These are phyloP conservation scores for Drosophila meridionalis DNA, from an alignment of 2,888 invertebrate species.

Conservation along the genomic window DNA sequence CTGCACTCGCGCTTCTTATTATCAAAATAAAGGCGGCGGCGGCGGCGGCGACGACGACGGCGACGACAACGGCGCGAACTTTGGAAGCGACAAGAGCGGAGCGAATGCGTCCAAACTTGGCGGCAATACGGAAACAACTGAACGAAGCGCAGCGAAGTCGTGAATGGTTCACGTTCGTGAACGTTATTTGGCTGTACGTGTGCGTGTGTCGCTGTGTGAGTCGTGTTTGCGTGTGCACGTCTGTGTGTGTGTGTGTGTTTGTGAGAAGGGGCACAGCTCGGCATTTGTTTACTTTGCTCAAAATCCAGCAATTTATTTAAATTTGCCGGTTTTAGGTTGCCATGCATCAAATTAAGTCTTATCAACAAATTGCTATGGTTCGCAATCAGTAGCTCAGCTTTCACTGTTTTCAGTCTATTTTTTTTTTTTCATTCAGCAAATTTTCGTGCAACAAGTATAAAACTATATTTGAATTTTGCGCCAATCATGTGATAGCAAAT, in stretches of 20 bases:
- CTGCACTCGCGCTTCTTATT: slow-evolving; percentile 40
- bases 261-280: slow-evolving; percentile 15
- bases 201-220: slow-evolving; percentile 5
- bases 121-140: slow-evolving; percentile 71
- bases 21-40: slow-evolving; percentile 44
- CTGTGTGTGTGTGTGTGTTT: background rate
- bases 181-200: slow-evolving; percentile 17
- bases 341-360: slow-evolving; percentile 34
- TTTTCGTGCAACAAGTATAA: background rate
- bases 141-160: slow-evolving; percentile 56
- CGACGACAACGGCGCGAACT: slow-evolving; percentile 35
- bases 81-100: slow-evolving; percentile 28
- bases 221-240: slow-evolving; percentile 4
- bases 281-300: slow-evolving; percentile 47
- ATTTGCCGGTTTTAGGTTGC: slow-evolving; percentile 46
- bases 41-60: slow-evolving; percentile 12
- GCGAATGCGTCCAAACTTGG: slow-evolving; percentile 64
- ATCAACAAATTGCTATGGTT: slow-evolving; percentile 21
- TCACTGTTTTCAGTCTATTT: background rate
- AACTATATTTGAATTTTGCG: background rate
- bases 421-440: background rate
- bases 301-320: slow-evolving; percentile 42
- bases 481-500: slow-evolving; percentile 7
- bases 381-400: background rate
- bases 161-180: slow-evolving; percentile 53